A percentile compares a stretch with the other conserved stretches of the same genome.
Conservation (phyloP, 2,797 vertebrate species). For the Denticeps clupeoides region DNA sequence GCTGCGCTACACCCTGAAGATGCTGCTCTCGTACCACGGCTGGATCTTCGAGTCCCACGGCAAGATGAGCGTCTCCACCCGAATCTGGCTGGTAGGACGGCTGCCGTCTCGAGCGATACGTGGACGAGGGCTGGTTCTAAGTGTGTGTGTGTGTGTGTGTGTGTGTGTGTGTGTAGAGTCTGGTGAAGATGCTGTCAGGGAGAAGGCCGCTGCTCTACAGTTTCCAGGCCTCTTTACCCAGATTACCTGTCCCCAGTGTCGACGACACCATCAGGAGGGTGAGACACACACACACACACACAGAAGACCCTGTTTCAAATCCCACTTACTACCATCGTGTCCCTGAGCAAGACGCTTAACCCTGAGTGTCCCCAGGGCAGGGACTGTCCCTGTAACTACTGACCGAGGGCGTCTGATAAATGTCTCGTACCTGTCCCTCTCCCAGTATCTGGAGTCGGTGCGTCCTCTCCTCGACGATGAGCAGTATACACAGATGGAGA, state of each 20-base stretch:
- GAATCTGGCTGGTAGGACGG: constrained; percentile 73
- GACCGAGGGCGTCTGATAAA: too few relatives aligned
- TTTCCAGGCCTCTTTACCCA: constrained; percentile 84
- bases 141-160: not conserved
- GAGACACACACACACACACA: constrained; percentile 17
- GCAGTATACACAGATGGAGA: constrained; percentile 65
- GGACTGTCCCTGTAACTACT: too few relatives aligned
- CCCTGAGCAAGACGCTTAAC: too few relatives aligned
- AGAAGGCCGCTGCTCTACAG: constrained; percentile 83
- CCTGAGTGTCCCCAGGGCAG: too few relatives aligned
- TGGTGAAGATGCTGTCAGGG: constrained; percentile 71
- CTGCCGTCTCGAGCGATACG: not conserved
- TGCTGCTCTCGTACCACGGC: constrained; percentile 81
- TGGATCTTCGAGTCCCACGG: constrained; percentile 94
- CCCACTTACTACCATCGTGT: too few relatives aligned
- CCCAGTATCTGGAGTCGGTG: constrained; percentile 87
- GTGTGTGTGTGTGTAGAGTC: constrained; percentile 39
- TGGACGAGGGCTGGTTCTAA: not conserved
- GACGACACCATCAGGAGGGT: constrained; percentile 74
- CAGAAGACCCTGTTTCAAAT: too few relatives aligned
- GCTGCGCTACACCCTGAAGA: constrained; percentile 70
- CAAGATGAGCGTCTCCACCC: constrained; percentile 65
- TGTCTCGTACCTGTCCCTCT: too few relatives aligned
- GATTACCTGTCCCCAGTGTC: constrained; percentile 75
- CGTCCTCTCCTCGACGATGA: constrained; percentile 66